phyloP scores from a whole-genome alignment of 1,140 invertebrate genomes.

The Zeugodacus cucurbitae region DNA sequence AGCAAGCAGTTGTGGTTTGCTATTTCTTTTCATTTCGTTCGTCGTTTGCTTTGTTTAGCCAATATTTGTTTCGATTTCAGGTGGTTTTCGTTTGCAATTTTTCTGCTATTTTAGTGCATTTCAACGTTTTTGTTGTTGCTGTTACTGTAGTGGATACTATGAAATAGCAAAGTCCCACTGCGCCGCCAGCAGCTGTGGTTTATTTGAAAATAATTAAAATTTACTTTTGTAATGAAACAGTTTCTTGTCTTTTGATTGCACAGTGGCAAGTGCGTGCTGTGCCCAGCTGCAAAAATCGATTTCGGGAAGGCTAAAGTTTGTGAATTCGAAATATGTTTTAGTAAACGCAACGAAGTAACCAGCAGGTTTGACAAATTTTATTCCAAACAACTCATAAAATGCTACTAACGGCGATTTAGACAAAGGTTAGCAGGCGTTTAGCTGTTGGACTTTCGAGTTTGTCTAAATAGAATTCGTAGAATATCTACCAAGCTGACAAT shows the following conservation, averaged over 20 bases:
- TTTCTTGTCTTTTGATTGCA: not conserved
- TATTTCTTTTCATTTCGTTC: not conserved
- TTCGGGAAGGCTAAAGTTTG: not conserved
- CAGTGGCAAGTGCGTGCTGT: not conserved
- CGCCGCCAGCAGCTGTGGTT: not conserved
- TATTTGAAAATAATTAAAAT: constrained; percentile 35
- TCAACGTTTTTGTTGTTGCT: not conserved
- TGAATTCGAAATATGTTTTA: not conserved
- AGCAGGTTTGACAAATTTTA: not conserved
- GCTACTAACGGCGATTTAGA: not conserved
- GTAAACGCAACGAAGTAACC: not conserved
- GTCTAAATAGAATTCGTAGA: too few relatives aligned
- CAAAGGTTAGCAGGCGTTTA: not conserved
- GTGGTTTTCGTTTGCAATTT: constrained; percentile 31
- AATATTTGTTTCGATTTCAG: constrained; percentile 34
- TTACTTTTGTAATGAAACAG: not conserved
- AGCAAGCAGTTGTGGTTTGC: not conserved
- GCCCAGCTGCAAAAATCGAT: constrained; percentile 15
- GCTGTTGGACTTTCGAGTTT: not conserved
- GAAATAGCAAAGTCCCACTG: not conserved
- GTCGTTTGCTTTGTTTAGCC: not conserved
- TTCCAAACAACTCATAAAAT: not conserved
- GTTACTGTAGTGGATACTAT: not conserved
- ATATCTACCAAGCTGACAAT: too few relatives aligned
- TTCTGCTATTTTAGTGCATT: not conserved